Evolutionary conservation across 2,797 vertebrate genomes (phyloP).

Genomic region (Helostoma temminkii): DNA sequence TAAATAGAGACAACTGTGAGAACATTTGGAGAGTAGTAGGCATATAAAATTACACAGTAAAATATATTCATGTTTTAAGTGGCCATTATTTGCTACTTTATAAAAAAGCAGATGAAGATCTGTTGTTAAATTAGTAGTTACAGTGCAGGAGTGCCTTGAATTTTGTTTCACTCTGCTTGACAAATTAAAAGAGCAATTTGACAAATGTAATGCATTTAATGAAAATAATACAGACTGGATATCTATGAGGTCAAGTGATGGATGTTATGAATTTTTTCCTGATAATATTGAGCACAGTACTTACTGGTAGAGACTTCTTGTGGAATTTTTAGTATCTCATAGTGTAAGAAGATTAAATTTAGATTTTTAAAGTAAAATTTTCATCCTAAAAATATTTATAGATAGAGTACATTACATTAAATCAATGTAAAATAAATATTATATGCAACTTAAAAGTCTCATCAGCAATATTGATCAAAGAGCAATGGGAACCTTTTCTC

Average conservation of each 20-base stretch:
- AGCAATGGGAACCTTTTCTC: too few species aligned
- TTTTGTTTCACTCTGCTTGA: neutral
- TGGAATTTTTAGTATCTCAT: neutral
- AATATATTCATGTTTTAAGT: conserved; percentile 1
- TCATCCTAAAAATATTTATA: neutral
- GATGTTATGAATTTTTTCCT: neutral
- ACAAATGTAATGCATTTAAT: neutral
- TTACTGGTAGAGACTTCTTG: neutral
- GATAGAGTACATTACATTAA: neutral
- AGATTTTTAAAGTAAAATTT: neutral
- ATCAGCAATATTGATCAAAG: too few species aligned
- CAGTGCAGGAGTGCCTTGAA: neutral
- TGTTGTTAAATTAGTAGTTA: neutral
- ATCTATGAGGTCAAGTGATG: neutral
- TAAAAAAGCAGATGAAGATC: neutral
- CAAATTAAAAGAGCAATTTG: neutral
- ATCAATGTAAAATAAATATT: neutral
- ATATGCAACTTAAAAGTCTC: too few species aligned
- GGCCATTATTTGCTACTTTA: neutral
- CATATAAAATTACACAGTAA: neutral
- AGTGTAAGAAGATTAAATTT: neutral
- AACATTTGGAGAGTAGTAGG: neutral
- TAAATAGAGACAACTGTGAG: neutral
- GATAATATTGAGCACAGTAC: neutral
- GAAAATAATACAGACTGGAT: neutral